phyloP scores from a whole-genome alignment of 2,113 vertebrate genomes.

The Gymnocephalus cernua region DNA sequence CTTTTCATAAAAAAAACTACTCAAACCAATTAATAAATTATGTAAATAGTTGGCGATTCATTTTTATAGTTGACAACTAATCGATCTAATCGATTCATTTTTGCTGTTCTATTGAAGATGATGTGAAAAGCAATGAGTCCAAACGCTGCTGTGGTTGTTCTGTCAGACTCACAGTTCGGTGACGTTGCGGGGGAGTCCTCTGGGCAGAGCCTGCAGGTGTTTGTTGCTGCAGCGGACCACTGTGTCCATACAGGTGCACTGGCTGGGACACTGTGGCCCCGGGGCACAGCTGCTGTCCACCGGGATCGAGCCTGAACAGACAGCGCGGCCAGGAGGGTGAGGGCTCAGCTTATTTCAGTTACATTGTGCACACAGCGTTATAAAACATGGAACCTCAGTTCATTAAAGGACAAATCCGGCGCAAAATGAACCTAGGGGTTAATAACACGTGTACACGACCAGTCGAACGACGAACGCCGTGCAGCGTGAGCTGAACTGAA shows the following conservation, averaged over 20 bases:
- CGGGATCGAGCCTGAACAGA: constrained; percentile 80
- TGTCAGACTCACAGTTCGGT: constrained; percentile 92
- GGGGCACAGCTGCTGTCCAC: constrained; percentile 91
- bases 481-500: too few species aligned
- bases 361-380: neutral
- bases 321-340: accelerated
- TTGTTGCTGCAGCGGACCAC: constrained; percentile 99
- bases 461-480: too few species aligned
- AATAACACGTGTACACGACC: too few species aligned
- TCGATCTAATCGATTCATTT: too few species aligned
- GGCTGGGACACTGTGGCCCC: constrained; percentile 90
- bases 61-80: too few species aligned
- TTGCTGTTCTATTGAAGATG: neutral
- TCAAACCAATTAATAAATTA: too few species aligned
- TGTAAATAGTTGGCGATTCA: too few species aligned
- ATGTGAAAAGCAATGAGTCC: neutral
- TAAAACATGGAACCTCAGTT: too few species aligned
- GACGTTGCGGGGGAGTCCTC: constrained; percentile 93
- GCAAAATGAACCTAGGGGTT: too few species aligned
- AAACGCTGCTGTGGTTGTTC: neutral
- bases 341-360: neutral
- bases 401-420: too few species aligned
- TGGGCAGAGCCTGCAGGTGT: constrained; percentile 90
- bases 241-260: constrained; percentile 94
- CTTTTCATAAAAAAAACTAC: too few species aligned